Evolutionary conservation across 2,113 vertebrate species (phyloP), one percentile per base, ranked within the genome.

Genomic region (Microtus ochrogaster): DNA sequence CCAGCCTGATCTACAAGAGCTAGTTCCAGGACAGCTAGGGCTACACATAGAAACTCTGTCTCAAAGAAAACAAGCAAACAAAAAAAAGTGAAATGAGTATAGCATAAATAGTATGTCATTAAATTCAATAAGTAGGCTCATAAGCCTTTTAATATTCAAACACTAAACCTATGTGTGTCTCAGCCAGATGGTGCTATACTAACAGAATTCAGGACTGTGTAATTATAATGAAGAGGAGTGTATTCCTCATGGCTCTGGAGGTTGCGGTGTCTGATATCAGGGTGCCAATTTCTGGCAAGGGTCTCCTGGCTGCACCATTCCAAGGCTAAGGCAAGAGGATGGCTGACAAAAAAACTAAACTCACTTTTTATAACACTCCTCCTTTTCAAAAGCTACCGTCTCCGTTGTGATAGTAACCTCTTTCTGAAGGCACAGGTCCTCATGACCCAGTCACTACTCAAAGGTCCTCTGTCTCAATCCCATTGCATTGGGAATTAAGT

Each of bases 71-170:
- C 49, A 89, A 77, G 96, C 49, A 89, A 77, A 97, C 49, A 89
- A 77, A 97, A 30, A 30, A 30, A 33, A 91, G 19, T 61, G 16
- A 79, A 36, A 76, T 16, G 41, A 36, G 30, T 47, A 68, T 26
- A 24, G 84, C 28, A 85, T 92, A 94, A 91, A 96, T 5, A 92
- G 30, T 82, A 61, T 88, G 49, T 66, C 61, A 52, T 79, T 92
- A 74, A 49, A 85, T 73, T 84, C 2, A 10, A 85, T 39, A 90
- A 16, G 63, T 44, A 58, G 24, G 41, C 44, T 49, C n/a, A 28
- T 3, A 21, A 84, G 33, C 22, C 84, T 84, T 81, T 92, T 12
- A 47, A 39, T 77, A 3, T n/a, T 81, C 61, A 76, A 81, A 77
- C 85, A 77, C 58, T 30, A 90, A 58, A 85, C 79, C 16, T 70